Percentiles rank a stretch among this genome's conserved stretches.
Evolutionary conservation across 2,888 invertebrate species (phyloP).

Genomic region (Stenolophus ochropezus): DNA sequence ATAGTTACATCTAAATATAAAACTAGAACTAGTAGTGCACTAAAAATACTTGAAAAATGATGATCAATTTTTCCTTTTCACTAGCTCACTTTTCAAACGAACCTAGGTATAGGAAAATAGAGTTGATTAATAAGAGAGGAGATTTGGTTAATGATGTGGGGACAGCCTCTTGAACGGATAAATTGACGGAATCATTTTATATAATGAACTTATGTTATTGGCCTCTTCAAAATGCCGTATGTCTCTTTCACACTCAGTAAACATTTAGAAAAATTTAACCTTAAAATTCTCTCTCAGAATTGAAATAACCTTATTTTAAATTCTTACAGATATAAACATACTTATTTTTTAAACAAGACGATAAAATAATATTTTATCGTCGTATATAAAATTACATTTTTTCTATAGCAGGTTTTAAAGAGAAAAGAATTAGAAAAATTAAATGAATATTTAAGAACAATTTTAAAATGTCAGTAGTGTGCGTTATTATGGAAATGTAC

Average conservation of each 20-base stretch:
- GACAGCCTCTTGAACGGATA: slow-evolving; percentile 3
- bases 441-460: no score
- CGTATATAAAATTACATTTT: no score
- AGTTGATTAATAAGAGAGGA: slow-evolving; percentile 38
- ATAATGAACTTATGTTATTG: not conserved
- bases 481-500: no score
- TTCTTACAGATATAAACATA: no score
- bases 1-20: slow-evolving; percentile 57
- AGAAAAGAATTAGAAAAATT: no score
- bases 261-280: not conserved
- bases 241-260: not conserved
- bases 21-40: slow-evolving; percentile 48
- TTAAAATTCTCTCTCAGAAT: no score
- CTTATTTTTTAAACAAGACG: no score
- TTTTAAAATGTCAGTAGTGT: no score
- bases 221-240: not conserved
- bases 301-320: no score
- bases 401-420: no score
- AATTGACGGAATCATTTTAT: slow-evolving; percentile 32
- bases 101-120: slow-evolving; percentile 5
- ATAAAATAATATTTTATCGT: no score
- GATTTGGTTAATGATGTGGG: slow-evolving; percentile 48
- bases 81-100: slow-evolving; percentile 44
- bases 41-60: slow-evolving; percentile 58
- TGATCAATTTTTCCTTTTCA: slow-evolving; percentile 54